Evolutionary conservation across 2,888 invertebrate species (phyloP).

Genomic region (Agrotis puta): DNA sequence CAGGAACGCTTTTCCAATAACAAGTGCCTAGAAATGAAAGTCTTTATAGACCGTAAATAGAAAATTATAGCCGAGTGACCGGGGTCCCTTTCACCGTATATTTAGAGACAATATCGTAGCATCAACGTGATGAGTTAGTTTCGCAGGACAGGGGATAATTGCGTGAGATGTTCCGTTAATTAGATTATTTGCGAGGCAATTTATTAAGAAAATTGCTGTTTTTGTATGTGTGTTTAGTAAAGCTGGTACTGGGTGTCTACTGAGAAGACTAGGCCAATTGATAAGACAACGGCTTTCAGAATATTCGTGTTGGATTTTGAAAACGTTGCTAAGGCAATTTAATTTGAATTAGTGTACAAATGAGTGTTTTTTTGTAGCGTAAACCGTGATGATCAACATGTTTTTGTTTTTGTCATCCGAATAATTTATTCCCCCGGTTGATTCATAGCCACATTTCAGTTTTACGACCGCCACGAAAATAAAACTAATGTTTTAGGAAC

Average conservation of each 20-base stretch:
- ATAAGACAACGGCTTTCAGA: background rate
- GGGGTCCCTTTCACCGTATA: conserved; percentile 77
- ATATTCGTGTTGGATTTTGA: background rate
- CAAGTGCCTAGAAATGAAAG: conserved; percentile 82
- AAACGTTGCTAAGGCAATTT: background rate
- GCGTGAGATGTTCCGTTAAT: conserved; percentile 30
- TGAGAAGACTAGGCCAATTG: background rate
- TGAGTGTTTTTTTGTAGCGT: too few relatives aligned
- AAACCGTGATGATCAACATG: background rate
- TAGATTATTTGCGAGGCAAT: conserved; percentile 39
- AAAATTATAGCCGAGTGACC: conserved; percentile 79
- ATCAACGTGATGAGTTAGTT: conserved; percentile 43
- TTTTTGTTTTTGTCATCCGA: background rate
- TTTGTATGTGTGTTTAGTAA: conserved; percentile 7
- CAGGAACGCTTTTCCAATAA: conserved; percentile 80
- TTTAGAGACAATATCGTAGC: conserved; percentile 70
- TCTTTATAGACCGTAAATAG: conserved; percentile 85
- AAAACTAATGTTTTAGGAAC: conserved; percentile 55
- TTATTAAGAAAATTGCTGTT: conserved; percentile 27
- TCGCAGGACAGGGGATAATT: conserved; percentile 42
- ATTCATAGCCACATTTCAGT: conserved; percentile 30
- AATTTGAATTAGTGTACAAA: background rate
- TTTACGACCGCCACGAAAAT: conserved; percentile 45
- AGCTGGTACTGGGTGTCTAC: background rate
- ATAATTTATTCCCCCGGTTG: background rate